Percentiles rank a stretch among this genome's conserved stretches.
phyloP scores from a whole-genome alignment of 2,888 invertebrate genomes.

The Mimumesa dahlbomi region DNA sequence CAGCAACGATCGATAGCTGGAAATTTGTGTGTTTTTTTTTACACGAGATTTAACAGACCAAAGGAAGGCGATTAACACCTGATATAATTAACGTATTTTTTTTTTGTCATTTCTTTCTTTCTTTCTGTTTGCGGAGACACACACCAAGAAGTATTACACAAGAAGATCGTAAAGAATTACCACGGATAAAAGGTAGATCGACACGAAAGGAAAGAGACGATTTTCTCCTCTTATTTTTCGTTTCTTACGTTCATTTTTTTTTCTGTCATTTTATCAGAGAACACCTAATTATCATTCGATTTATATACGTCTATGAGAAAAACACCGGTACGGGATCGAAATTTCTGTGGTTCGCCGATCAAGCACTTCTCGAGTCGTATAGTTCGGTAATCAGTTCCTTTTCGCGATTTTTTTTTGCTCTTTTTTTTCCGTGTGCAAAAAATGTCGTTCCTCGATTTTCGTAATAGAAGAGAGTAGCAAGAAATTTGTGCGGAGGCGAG shows the following conservation, averaged over 20 bases:
- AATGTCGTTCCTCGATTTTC: slow-evolving; percentile 1
- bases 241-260: too few species aligned
- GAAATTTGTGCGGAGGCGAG: slow-evolving; percentile 4
- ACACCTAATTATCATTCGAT: slow-evolving; percentile 19
- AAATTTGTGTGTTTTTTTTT: slow-evolving; percentile 11
- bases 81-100: slow-evolving; percentile 10
- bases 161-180: slow-evolving; percentile 32
- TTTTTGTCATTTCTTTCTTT: too few species aligned
- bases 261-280: slow-evolving; percentile 23
- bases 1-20: slow-evolving; percentile 23
- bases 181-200: slow-evolving; percentile 10
- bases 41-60: not conserved
- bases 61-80: slow-evolving; percentile 12
- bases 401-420: not conserved
- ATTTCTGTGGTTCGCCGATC: slow-evolving; percentile 33
- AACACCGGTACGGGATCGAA: slow-evolving; percentile 49
- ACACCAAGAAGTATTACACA: slow-evolving; percentile 13
- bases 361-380: slow-evolving; percentile 42
- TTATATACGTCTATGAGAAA: slow-evolving; percentile 39
- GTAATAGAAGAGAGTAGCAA: not conserved
- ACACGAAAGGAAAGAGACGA: slow-evolving; percentile 28
- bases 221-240: too few species aligned
- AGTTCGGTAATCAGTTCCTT: slow-evolving; percentile 20
- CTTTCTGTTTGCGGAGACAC: too few species aligned
- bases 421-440: not conserved